Evolutionary conservation across 1,140 invertebrate species (phyloP).

Genomic region (Lepidurus apus): DNA sequence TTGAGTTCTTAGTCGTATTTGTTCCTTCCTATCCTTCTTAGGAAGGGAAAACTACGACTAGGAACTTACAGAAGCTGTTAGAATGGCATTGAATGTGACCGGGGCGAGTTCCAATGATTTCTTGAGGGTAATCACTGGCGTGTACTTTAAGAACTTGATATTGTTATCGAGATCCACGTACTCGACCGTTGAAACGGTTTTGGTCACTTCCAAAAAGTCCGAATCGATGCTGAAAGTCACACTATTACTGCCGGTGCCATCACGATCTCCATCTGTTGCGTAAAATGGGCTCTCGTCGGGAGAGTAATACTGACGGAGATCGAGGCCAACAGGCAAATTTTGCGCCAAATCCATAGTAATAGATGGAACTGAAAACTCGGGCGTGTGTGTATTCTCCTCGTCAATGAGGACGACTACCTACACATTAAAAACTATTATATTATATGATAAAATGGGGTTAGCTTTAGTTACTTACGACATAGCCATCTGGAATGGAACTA

Average conservation of each 20-base stretch:
- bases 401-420: background rate
- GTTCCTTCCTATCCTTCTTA: too few relatives aligned
- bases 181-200: background rate
- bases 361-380: background rate
- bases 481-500: background rate
- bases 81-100: background rate
- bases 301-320: background rate
- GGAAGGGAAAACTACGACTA: background rate
- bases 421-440: background rate
- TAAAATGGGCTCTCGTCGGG: background rate
- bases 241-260: background rate
- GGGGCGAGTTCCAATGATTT: background rate
- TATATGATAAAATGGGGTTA: background rate
- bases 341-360: background rate
- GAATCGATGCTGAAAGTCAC: background rate
- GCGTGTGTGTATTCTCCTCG: background rate
- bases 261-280: background rate
- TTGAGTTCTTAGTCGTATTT: too few relatives aligned
- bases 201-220: background rate
- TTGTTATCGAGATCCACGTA: background rate
- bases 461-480: background rate
- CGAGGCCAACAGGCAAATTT: slow-evolving; percentile 13
- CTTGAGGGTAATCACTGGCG: background rate
- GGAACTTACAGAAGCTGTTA: background rate
- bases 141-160: background rate